Conservation (phyloP, 2,888 invertebrate genomes). For the Eupithecia inturbata region DNA sequence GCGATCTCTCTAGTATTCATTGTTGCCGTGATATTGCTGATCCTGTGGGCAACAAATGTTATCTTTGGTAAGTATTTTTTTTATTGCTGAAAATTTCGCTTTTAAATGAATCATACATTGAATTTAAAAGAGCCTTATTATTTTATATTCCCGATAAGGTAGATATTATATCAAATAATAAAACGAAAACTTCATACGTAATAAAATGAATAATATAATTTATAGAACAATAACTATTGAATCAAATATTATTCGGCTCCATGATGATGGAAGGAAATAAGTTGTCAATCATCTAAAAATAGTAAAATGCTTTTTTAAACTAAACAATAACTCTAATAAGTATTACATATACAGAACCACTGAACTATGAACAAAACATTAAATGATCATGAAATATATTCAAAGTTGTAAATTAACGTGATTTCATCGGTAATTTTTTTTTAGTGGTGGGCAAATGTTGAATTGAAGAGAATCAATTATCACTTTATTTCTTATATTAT, state of each 20-base stretch:
- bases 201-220: neutral
- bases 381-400: too few relatives aligned
- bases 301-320: too few relatives aligned
- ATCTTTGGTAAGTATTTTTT: slow-evolving; percentile 53
- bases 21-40: slow-evolving; percentile 66
- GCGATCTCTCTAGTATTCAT: slow-evolving; percentile 65
- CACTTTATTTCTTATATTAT: too few relatives aligned
- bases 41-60: slow-evolving; percentile 68
- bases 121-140: neutral
- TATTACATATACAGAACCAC: too few relatives aligned
- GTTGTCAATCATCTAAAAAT: too few relatives aligned
- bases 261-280: neutral
- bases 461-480: too few relatives aligned
- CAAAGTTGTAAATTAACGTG: too few relatives aligned
- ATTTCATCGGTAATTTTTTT: too few relatives aligned
- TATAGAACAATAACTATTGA: neutral
- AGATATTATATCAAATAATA: neutral
- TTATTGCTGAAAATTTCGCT: neutral
- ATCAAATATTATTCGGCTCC: neutral
- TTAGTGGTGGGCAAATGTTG: too few relatives aligned
- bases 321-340: too few relatives aligned
- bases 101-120: neutral
- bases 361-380: too few relatives aligned
- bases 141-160: neutral
- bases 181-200: neutral